Conservation (phyloP, 2,797 vertebrate genomes). For the Odontamblyopus lacepedii region DNA sequence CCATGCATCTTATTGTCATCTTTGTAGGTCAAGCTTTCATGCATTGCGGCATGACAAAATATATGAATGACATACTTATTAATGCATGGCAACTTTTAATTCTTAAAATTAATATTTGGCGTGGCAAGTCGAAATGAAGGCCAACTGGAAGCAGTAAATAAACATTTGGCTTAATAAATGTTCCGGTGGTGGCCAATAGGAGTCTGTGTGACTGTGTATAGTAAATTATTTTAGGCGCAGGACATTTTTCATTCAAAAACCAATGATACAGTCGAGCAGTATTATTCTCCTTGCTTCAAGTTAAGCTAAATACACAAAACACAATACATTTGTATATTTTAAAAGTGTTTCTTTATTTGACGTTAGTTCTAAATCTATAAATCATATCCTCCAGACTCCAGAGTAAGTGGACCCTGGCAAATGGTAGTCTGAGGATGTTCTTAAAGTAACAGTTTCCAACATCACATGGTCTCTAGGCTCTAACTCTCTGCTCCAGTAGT, state of each 20-base stretch:
- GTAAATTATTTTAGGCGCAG: too few species aligned
- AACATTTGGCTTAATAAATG: conserved; percentile 20
- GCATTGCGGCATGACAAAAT: conserved; percentile 69
- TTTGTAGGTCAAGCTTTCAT: conserved; percentile 80
- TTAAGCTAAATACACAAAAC: too few species aligned
- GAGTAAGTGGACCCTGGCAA: conserved; percentile 4
- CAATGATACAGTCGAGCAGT: too few species aligned
- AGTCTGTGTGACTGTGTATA: too few species aligned
- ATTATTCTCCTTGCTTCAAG: too few species aligned
- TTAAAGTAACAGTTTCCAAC: conserved; percentile 36
- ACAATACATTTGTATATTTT: too few species aligned
- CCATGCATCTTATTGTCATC: conserved; percentile 65
- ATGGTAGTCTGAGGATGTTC: conserved; percentile 27
- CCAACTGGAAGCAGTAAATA: conserved; percentile 45
- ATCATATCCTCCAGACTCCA: background rate
- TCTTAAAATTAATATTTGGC: conserved; percentile 30
- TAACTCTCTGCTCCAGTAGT: conserved; percentile 12
- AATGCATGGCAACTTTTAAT: conserved; percentile 62
- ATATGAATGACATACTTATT: conserved; percentile 49
- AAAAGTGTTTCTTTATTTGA: background rate
- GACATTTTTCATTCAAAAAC: too few species aligned
- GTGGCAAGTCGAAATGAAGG: conserved; percentile 42
- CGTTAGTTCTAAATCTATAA: background rate
- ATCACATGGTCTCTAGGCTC: conserved; percentile 35
- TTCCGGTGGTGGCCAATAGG: conserved; percentile 8